Evolutionary conservation across 2,113 vertebrate species (phyloP), one percentile per base, ranked within the genome.

Genomic region (Anser brachyrhynchus): DNA sequence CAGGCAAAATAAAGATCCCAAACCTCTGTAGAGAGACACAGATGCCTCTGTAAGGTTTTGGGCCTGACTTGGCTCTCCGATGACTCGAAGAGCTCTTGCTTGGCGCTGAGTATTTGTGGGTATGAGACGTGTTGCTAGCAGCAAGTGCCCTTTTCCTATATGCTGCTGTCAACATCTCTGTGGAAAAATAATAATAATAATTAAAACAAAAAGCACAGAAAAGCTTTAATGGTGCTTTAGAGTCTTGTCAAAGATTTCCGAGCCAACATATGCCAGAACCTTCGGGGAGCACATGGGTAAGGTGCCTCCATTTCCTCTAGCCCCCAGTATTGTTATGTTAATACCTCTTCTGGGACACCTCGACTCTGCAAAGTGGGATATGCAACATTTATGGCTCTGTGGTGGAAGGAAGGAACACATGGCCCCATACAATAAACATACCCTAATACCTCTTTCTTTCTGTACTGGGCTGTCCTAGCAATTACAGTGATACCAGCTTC

Each of bases 221-320:
- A 85, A 59, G 3, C 26, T 90, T 94, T 96, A 91, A 87, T 55
- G 28, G 54, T 89, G 10, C 92, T 92, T 95, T 87, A 70, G 95
- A 92, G 92, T 51, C 83, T 81, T 51, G 76, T 87, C 83, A 95
- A 90, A 73, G 64, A 85, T 92, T 96, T 96, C 75, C 74, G 82
- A 93, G 67, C 46, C 85, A 92, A 73, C 71, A 89, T 16, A 65
- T 64, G 59, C 44, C 86, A 93, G 92, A 89, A 57, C 12, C 81
- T 62, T 71, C 21, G 18, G 79, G 46, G 84, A 87, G 64, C 28
- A 64, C 39, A 37, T 3, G 54, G 80, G 49, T 94, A 92, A 93
- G 92, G 91, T 95, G 73, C 84, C 75, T 93, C 91, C 89, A 89
- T 95, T 95, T 95, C 89, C 95, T 96, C 81, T 55, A 84, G 77